Conservation (phyloP, 1,140 invertebrate species). For the Homarus americanus region DNA sequence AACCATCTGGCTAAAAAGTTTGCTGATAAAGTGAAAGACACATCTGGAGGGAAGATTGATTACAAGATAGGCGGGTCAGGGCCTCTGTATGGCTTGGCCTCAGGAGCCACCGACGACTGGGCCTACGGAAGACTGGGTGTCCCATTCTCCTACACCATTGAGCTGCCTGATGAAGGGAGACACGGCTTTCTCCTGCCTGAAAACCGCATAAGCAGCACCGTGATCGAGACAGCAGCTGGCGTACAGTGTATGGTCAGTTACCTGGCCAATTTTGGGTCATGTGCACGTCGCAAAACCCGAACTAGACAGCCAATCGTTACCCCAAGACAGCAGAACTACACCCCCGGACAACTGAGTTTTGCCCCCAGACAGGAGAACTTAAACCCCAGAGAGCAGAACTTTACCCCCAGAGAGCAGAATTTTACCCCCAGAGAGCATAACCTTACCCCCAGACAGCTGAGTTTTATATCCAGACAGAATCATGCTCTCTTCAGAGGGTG, state of each 20-base stretch:
- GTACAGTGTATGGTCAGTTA: conserved; percentile 68
- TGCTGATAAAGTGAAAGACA: conserved; percentile 55
- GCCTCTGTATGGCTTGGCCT: conserved; percentile 76
- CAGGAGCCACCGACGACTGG: conserved; percentile 80
- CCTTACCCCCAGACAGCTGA: background rate
- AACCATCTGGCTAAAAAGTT: conserved; percentile 60
- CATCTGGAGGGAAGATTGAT: conserved; percentile 34
- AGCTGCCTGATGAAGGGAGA: conserved; percentile 85
- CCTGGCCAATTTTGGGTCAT: conserved; percentile 53
- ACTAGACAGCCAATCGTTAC: background rate
- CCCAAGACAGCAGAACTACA: background rate
- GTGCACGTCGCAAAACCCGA: conserved; percentile 30
- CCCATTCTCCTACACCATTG: conserved; percentile 93
- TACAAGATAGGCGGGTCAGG: conserved; percentile 69
- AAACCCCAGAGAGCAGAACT: background rate
- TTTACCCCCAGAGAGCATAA: too few species aligned
- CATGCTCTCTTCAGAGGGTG: background rate
- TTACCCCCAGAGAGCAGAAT: background rate
- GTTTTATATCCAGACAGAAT: too few species aligned
- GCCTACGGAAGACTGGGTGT: conserved; percentile 85
- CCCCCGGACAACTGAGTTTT: background rate
- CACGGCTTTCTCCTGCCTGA: conserved; percentile 88
- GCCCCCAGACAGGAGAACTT: background rate
- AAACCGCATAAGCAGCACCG: conserved; percentile 84
- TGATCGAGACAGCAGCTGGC: conserved; percentile 86